phyloP scores from a whole-genome alignment of 2,113 vertebrate genomes.

The Bufo gargarizans region DNA sequence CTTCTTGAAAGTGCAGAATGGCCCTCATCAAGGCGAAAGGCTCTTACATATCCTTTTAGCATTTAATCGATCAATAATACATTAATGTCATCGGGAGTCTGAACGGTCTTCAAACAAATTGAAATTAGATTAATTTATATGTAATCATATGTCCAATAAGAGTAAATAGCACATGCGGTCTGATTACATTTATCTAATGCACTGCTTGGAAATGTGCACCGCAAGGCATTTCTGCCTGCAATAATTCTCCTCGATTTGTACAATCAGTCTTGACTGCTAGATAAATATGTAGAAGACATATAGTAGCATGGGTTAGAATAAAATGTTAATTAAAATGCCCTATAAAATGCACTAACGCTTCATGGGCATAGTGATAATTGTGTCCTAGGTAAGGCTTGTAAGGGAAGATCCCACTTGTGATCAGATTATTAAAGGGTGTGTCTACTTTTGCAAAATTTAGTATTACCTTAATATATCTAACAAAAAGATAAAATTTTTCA shows the following conservation, averaged over 20 bases:
- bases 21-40: slow-evolving; percentile 16
- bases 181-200: slow-evolving; percentile 52
- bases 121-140: slow-evolving; percentile 55
- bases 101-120: slow-evolving; percentile 57
- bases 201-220: slow-evolving; percentile 37
- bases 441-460: too few species aligned
- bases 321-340: background rate
- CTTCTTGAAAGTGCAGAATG: background rate
- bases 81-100: slow-evolving; percentile 54
- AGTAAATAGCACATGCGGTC: slow-evolving; percentile 44
- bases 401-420: too few species aligned
- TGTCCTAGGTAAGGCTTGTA: too few species aligned
- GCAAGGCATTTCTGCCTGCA: background rate
- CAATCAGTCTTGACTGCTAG: background rate
- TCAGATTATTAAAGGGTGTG: too few species aligned
- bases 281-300: background rate
- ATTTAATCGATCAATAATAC: slow-evolving; percentile 56
- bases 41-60: slow-evolving; percentile 23
- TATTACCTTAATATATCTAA: too few species aligned
- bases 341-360: background rate
- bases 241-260: background rate
- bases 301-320: background rate
- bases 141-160: slow-evolving; percentile 54
- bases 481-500: too few species aligned
- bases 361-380: too few species aligned